Conservation (phyloP, 2,888 invertebrate genomes). For the Drosophila pseudotakahashii region DNA sequence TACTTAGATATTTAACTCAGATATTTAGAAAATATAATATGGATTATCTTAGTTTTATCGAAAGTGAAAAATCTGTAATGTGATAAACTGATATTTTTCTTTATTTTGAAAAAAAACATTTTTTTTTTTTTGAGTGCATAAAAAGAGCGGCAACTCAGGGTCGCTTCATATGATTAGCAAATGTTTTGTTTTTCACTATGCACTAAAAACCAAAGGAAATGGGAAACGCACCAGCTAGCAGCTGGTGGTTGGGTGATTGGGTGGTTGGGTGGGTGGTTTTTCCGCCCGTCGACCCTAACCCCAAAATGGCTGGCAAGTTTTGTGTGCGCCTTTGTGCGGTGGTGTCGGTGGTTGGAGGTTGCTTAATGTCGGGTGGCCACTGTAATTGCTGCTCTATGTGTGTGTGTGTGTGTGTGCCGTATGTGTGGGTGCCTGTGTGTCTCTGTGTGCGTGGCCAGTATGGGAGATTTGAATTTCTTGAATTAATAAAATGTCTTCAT, state of each 20-base stretch:
- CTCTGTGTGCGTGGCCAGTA: conserved; percentile 41
- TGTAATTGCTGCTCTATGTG: conserved; percentile 59
- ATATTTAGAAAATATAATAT: too few relatives aligned
- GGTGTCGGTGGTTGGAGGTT: conserved; percentile 46
- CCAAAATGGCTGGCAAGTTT: conserved; percentile 40
- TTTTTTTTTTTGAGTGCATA: conserved; percentile 10
- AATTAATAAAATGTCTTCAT: conserved; percentile 80
- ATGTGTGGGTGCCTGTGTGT: conserved; percentile 21
- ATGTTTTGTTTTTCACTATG: conserved; percentile 77
- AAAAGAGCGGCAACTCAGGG: conserved; percentile 10
- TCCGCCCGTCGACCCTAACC: conserved; percentile 15
- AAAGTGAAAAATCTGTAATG: too few relatives aligned
- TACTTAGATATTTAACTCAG: too few relatives aligned
- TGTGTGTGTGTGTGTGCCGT: conserved; percentile 19
- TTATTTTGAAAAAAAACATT: not conserved
- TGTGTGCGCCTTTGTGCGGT: conserved; percentile 21
- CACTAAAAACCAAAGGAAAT: conserved; percentile 65
- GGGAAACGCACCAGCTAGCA: conserved; percentile 38
- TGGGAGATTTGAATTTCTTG: conserved; percentile 73
- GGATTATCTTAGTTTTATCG: too few relatives aligned
- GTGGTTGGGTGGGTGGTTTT: not conserved
- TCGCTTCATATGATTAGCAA: conserved; percentile 73
- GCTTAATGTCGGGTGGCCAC: conserved; percentile 73
- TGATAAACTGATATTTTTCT: too few relatives aligned
- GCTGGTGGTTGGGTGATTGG: conserved; percentile 5